Percentiles rank a stretch among this genome's conserved stretches.
Conservation (phyloP, 2,797 vertebrate species). For the Sebastes variabilis region DNA sequence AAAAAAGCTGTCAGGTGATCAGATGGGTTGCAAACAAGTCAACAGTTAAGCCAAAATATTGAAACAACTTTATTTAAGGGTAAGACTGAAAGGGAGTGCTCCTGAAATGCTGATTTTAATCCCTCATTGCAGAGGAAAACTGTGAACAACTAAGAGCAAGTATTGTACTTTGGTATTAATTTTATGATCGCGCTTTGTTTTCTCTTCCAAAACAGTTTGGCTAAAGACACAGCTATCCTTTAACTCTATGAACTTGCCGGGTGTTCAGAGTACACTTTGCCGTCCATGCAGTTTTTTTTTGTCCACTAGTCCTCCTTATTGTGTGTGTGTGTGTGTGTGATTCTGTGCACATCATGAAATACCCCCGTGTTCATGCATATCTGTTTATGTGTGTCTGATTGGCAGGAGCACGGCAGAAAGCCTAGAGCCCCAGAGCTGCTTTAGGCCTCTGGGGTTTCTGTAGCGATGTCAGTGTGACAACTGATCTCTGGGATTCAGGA, state of each 20-base stretch:
- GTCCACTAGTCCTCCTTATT: neutral
- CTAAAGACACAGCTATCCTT: neutral
- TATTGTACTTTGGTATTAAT: neutral
- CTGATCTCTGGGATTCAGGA: constrained; percentile 78
- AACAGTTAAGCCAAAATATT: neutral
- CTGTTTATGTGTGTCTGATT: constrained; percentile 55
- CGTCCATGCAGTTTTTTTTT: neutral
- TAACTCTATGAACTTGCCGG: neutral
- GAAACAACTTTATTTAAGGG: neutral
- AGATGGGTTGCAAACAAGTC: neutral
- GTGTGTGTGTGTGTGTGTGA: neutral
- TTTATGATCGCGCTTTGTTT: neutral
- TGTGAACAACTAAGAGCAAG: neutral
- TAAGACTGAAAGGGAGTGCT: neutral
- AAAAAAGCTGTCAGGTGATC: neutral
- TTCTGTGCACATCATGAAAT: neutral
- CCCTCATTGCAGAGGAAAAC: neutral
- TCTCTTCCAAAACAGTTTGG: neutral
- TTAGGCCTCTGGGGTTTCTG: constrained; percentile 69
- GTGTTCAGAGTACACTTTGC: neutral
- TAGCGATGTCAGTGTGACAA: constrained; percentile 84
- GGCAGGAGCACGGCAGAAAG: constrained; percentile 72
- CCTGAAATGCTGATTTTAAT: neutral
- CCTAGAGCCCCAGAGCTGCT: constrained; percentile 79
- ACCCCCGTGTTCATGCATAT: neutral